phyloP scores from a whole-genome alignment of 1,140 invertebrate species.

The Eupristina koningsbergeri region DNA sequence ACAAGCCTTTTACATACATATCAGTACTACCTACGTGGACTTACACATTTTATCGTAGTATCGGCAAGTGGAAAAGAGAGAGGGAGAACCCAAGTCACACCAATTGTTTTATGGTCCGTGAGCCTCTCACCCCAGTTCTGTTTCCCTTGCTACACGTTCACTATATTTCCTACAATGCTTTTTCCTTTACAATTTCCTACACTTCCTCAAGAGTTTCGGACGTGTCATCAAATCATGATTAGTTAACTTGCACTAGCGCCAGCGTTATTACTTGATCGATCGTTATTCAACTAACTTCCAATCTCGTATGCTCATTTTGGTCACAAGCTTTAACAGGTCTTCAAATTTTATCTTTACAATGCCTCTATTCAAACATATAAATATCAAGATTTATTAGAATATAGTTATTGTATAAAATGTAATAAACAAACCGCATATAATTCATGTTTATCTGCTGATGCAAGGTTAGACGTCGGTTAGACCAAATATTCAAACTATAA shows the following conservation, averaged over 20 bases:
- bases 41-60: constrained; percentile 55
- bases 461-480: no score
- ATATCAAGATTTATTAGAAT: neutral
- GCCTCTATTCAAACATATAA: neutral
- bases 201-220: neutral
- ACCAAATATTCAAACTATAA: neutral
- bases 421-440: neutral
- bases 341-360: neutral
- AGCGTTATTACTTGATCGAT: neutral
- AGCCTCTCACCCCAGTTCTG: neutral
- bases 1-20: neutral
- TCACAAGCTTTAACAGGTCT: neutral
- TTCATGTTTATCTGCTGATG: neutral
- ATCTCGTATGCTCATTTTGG: neutral
- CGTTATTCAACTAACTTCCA: neutral
- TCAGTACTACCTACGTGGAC: constrained; percentile 30
- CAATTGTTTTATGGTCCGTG: constrained; percentile 63
- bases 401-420: neutral
- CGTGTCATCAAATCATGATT: neutral
- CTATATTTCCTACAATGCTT: neutral
- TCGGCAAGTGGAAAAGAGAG: constrained; percentile 53
- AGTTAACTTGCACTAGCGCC: neutral
- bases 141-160: neutral
- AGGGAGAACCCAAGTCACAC: constrained; percentile 49
- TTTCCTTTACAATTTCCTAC: neutral